Evolutionary conservation across 2,113 vertebrate species (phyloP).

Genomic region (Phasianus colchicus): DNA sequence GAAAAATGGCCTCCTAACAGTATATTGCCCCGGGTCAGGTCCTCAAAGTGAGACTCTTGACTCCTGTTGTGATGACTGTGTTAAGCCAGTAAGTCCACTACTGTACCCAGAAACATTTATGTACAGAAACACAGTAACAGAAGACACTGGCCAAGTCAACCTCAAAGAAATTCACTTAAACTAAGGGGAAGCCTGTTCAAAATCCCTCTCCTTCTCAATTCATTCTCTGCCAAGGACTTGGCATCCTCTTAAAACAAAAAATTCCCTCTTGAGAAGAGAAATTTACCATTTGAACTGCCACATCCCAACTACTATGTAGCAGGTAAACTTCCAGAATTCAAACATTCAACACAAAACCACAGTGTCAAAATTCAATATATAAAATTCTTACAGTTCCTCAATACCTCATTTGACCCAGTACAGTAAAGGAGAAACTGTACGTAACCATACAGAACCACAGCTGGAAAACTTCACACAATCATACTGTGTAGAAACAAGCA

Average conservation of each 20-base stretch:
- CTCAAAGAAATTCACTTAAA: not conserved
- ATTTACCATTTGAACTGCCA: not conserved
- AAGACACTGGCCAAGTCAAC: not conserved
- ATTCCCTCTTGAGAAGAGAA: not conserved
- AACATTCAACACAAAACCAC: not conserved
- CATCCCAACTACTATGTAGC: not conserved
- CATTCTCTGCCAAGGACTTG: too few relatives aligned
- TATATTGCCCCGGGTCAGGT: not conserved
- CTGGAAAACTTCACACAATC: rapidly evolving
- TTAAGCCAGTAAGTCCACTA: not conserved
- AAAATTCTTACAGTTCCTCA: not conserved
- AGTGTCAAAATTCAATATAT: not conserved
- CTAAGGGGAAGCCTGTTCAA: not conserved
- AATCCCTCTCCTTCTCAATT: not conserved
- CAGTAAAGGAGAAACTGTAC: not conserved
- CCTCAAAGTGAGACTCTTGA: not conserved
- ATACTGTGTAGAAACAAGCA: not conserved
- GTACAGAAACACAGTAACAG: not conserved
- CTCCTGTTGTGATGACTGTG: not conserved
- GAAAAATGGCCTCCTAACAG: not conserved
- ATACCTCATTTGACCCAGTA: not conserved
- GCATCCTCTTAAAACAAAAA: not conserved
- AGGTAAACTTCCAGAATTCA: not conserved
- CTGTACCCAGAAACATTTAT: not conserved
- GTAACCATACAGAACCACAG: rapidly evolving